Percentiles rank a stretch among this genome's conserved stretches.
Conservation (phyloP, 2,113 vertebrate species). For the Vombatus ursinus region DNA sequence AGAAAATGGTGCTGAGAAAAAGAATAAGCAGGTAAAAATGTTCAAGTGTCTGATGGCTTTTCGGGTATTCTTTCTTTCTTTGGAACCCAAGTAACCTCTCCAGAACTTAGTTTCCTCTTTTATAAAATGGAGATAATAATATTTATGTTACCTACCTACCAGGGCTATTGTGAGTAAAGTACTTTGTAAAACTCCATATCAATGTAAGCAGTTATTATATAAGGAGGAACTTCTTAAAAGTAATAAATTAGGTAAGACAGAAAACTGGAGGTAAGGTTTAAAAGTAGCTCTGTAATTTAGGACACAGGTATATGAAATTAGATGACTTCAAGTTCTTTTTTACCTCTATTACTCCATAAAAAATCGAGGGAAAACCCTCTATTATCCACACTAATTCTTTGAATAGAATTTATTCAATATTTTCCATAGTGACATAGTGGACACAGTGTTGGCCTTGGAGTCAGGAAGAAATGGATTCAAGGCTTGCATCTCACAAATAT, state of each 20-base stretch:
- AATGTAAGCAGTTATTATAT: neutral
- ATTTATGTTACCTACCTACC: neutral
- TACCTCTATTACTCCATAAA: neutral
- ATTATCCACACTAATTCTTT: constrained; percentile 14
- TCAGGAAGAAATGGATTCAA: neutral
- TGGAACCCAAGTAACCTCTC: neutral
- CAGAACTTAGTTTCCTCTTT: constrained; percentile 10
- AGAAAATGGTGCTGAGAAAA: neutral
- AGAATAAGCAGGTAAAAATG: neutral
- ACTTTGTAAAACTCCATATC: neutral
- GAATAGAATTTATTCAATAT: constrained; percentile 20
- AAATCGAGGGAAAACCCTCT: neutral
- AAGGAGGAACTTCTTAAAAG: constrained; percentile 30
- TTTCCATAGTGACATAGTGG: neutral
- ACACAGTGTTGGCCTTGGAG: neutral
- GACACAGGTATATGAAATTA: neutral
- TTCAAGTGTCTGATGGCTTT: neutral
- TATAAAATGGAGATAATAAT: neutral
- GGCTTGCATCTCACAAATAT: neutral
- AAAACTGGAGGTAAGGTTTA: neutral
- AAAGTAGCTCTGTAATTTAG: neutral
- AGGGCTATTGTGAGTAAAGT: neutral
- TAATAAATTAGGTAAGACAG: neutral
- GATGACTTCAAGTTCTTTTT: neutral
- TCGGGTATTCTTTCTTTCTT: neutral